Evolutionary conservation across 1,140 invertebrate genomes (phyloP).

Genomic region (Neodiprion pinetum): DNA sequence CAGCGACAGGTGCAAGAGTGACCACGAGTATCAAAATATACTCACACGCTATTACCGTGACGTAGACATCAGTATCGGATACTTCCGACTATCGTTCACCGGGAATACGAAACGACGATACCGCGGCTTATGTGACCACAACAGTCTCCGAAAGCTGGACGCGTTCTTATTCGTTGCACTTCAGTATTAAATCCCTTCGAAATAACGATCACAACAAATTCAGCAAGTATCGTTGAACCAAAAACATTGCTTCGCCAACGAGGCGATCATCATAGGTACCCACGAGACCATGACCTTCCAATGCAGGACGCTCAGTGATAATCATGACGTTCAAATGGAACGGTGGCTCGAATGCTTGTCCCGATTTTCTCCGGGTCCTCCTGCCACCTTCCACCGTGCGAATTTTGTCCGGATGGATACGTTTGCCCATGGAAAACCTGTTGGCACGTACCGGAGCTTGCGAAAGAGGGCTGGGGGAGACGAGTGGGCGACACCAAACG

Average conservation of each 20-base stretch:
- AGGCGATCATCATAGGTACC: no score
- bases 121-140: background rate
- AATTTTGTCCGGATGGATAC: background rate
- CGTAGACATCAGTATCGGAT: background rate
- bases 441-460: background rate
- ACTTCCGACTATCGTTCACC: background rate
- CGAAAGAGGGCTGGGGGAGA: background rate
- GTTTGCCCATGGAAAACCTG: background rate
- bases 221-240: no score
- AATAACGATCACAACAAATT: no score
- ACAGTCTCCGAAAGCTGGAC: background rate
- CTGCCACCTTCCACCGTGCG: background rate
- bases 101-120: background rate
- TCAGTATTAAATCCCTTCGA: no score
- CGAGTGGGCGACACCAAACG: conserved; percentile 33
- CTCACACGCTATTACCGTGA: background rate
- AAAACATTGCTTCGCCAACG: no score
- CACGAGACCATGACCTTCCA: no score
- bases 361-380: background rate
- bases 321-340: no score
- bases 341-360: no score
- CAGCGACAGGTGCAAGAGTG: background rate
- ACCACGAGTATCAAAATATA: background rate
- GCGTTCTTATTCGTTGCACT: no score
- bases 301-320: no score